phyloP scores from a whole-genome alignment of 2,888 invertebrate species.

The Volucella bombylans region DNA sequence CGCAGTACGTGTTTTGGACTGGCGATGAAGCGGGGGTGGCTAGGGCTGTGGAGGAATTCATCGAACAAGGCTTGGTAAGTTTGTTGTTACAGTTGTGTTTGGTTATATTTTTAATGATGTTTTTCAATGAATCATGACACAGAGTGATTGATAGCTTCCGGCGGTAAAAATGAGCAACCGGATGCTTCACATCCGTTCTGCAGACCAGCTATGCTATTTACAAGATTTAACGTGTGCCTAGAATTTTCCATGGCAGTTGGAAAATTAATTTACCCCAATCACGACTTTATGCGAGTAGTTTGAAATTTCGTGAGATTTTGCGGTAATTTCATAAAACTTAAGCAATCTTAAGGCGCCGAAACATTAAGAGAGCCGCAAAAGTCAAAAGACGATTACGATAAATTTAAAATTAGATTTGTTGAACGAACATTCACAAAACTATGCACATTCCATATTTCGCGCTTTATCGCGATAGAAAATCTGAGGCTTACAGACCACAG shows the following conservation, averaged over 20 bases:
- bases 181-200: conserved; percentile 14
- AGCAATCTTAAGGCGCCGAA: too few relatives aligned
- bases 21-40: conserved; percentile 91
- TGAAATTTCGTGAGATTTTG: too few relatives aligned
- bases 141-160: conserved; percentile 59
- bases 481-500: too few relatives aligned
- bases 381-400: too few relatives aligned
- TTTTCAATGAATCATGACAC: background rate
- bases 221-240: conserved; percentile 50
- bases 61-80: conserved; percentile 89
- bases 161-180: background rate
- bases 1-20: conserved; percentile 92
- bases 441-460: too few relatives aligned
- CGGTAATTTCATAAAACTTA: too few relatives aligned
- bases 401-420: too few relatives aligned
- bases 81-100: conserved; percentile 7
- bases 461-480: too few relatives aligned
- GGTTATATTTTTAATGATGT: background rate
- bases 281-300: conserved; percentile 17
- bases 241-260: background rate
- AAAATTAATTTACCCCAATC: conserved; percentile 47
- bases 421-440: too few relatives aligned
- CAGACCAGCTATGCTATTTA: conserved; percentile 17
- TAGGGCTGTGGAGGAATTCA: conserved; percentile 89
- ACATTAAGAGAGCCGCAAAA: too few relatives aligned